Percentiles rank a stretch among this genome's conserved stretches.
Conservation (phyloP, 2,888 invertebrate species). For the Strigamia maritima region DNA sequence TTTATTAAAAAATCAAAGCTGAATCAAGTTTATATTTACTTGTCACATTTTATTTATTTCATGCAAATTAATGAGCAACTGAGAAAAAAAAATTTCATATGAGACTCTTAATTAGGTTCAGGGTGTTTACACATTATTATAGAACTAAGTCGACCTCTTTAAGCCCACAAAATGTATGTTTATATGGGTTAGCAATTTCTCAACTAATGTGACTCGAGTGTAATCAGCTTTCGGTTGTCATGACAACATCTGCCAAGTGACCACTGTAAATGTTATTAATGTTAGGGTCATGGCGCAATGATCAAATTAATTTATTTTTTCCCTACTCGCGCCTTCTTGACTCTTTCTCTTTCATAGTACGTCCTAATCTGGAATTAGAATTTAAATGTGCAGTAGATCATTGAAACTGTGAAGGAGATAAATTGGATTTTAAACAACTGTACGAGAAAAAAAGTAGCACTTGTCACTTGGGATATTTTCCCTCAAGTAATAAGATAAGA, state of each 20-base stretch:
- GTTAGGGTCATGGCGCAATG: neutral
- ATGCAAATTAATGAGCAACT: neutral
- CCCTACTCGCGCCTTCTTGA: neutral
- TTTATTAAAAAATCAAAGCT: too few relatives aligned
- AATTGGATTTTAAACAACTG: conserved; percentile 17
- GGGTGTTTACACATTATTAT: neutral
- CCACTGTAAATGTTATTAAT: conserved; percentile 28
- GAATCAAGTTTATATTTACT: too few relatives aligned
- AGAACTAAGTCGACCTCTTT: neutral
- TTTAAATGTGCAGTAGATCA: neutral
- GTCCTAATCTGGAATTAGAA: neutral
- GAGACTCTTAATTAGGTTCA: conserved; percentile 12
- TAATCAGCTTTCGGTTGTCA: conserved; percentile 26
- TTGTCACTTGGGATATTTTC: conserved; percentile 1
- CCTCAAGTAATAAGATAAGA: conserved; percentile 4
- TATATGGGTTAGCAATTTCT: conserved; percentile 27
- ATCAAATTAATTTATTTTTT: conserved; percentile 30
- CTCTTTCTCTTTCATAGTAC: neutral
- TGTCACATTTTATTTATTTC: too few relatives aligned
- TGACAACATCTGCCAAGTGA: conserved; percentile 30
- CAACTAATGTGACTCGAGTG: conserved; percentile 34
- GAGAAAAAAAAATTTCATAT: neutral
- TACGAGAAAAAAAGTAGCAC: neutral
- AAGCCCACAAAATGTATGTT: conserved; percentile 1
- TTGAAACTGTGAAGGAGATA: neutral